Percentiles rank a stretch among this genome's conserved stretches.
These are phyloP conservation scores for Pheosia gnoma DNA, from an alignment of 2,888 invertebrate genomes.

Conservation along the genomic window DNA sequence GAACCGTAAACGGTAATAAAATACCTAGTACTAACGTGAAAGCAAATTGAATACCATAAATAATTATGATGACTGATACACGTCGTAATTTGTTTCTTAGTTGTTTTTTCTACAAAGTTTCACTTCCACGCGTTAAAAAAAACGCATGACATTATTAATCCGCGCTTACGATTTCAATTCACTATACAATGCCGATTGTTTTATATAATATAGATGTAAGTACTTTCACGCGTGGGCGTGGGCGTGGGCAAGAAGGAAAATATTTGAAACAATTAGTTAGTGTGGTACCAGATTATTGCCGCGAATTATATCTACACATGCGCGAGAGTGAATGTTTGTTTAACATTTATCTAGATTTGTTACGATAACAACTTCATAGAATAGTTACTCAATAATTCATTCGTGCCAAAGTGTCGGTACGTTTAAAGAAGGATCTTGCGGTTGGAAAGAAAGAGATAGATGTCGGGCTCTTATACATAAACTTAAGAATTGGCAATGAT, in stretches of 20 bases:
- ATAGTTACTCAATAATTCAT: neutral
- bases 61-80: too few relatives aligned
- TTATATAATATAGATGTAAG: neutral
- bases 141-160: neutral
- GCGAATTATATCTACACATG: neutral
- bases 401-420: too few relatives aligned
- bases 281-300: neutral
- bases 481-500: too few relatives aligned
- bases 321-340: neutral
- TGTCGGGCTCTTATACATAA: neutral
- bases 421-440: neutral
- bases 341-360: constrained; percentile 2
- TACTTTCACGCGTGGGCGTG: neutral
- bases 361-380: neutral
- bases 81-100: neutral
- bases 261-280: neutral
- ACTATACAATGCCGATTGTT: neutral
- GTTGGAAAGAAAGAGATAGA: neutral
- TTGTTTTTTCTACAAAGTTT: neutral
- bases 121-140: neutral
- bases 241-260: neutral
- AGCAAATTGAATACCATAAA: too few relatives aligned
- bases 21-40: too few relatives aligned
- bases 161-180: neutral
- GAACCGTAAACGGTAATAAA: too few relatives aligned